A percentile compares a stretch with the other conserved stretches of the same genome.
Conservation (phyloP, 2,113 vertebrate genomes). For the Cettia cetti region DNA sequence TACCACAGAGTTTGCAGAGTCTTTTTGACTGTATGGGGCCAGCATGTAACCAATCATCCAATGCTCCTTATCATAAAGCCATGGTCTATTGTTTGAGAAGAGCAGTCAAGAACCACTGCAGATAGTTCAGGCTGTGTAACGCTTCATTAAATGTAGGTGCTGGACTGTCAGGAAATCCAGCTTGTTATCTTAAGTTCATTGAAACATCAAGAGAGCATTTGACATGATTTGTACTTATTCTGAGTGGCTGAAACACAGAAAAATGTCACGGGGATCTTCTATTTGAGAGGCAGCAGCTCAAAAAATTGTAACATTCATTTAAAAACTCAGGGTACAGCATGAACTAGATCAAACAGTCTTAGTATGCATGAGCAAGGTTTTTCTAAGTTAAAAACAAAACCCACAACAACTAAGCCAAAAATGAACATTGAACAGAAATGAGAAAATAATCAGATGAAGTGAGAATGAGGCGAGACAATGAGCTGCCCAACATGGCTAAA, state of each 20-base stretch:
- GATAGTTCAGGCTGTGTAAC: not conserved
- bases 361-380: not conserved
- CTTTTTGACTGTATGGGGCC: not conserved
- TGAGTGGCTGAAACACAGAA: not conserved
- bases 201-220: constrained; percentile 5
- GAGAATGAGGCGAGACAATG: not conserved
- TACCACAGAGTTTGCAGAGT: not conserved
- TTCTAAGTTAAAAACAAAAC: not conserved
- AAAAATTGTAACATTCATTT: not conserved
- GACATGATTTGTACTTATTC: not conserved
- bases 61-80: not conserved
- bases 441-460: not conserved
- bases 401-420: not conserved
- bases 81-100: not conserved
- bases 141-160: not conserved
- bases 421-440: not conserved
- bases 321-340: not conserved
- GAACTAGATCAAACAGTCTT: not conserved
- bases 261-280: not conserved
- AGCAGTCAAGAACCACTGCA: not conserved
- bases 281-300: not conserved
- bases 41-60: not conserved
- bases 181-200: not conserved
- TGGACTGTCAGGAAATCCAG: not conserved
- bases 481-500: not conserved